Base-by-base conservation (phyloP, 2,888 invertebrate species). In the Xanthia togata region DNA sequence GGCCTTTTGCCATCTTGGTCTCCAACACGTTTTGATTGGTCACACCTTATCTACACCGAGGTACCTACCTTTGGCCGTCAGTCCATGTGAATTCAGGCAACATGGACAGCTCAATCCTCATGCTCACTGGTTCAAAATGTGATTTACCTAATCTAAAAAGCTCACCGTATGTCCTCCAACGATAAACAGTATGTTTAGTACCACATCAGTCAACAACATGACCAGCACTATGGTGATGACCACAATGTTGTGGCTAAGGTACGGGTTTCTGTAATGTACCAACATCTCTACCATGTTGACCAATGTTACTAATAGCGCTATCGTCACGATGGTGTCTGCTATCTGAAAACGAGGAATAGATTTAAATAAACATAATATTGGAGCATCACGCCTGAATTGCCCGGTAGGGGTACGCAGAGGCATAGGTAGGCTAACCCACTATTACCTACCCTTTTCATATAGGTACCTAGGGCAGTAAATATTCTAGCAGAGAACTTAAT, bases 141-240 rank as follows among this genome's bases (percentile, higher is more conserved):
- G 2, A n/a, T 23, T 38, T 9, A n/a, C 9, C 5, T 41, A 64
- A 64, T 38, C 11, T 65, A 9, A 67, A 67, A 68, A 44, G 20
- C 73, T 73, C 31, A 83, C 83, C 85, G 2, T 67, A 59, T 83
- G 83, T 14, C 83, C 85, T 20, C 85, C 83, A 8, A 83, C 31
- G 0, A 83, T 44, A 11, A 83, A 83, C 8, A 81, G 2, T 8
- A 4, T 35, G 60, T 63, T 76, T 0, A 84, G 44, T 12, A 20
- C 31, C 3, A 71, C 12, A 35, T 83, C 85, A 9, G 9, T 31
- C 11, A 81, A 0, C 1, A 76, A 8, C 0, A 81, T 0, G 2
- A 44, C 4, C 14, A 84, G 8, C 2, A 76, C 9, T 8, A 73
- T 12, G 4, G 55, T 26, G 5, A 76, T 0, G n/a, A 60, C 0